phyloP scores from a whole-genome alignment of 2,797 vertebrate species.

The Melanotaenia boesemani region DNA sequence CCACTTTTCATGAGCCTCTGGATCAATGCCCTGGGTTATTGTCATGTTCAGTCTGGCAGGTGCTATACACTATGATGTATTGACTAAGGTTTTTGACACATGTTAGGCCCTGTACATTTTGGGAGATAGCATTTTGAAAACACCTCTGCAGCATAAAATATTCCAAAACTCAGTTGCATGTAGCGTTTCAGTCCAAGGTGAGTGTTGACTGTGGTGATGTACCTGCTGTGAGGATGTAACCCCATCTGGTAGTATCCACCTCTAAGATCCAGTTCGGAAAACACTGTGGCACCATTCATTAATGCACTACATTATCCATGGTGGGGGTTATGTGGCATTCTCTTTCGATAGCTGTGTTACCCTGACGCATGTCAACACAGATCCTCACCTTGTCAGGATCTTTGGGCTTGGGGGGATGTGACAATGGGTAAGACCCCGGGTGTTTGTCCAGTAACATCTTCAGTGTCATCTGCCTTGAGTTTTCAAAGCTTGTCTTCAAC shows the following conservation, averaged over 20 bases:
- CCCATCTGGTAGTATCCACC: conserved; percentile 45
- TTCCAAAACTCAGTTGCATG: conserved; percentile 38
- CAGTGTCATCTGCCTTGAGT: conserved; percentile 15
- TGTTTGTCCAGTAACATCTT: conserved; percentile 25
- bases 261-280: conserved; percentile 43
- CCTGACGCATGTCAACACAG: conserved; percentile 37
- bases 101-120: conserved; percentile 16
- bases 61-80: conserved; percentile 33
- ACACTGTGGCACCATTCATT: conserved; percentile 20
- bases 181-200: conserved; percentile 30
- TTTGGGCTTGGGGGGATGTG: conserved; percentile 26
- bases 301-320: conserved; percentile 19
- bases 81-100: conserved; percentile 45
- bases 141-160: conserved; percentile 11
- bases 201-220: conserved; percentile 46
- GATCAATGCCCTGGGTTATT: conserved; percentile 17
- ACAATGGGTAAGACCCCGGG: conserved; percentile 41
- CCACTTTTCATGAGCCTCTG: conserved; percentile 25
- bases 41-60: conserved; percentile 29
- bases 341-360: conserved; percentile 31
- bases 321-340: conserved; percentile 31
- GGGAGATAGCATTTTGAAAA: conserved; percentile 35
- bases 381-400: conserved; percentile 32
- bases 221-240: conserved; percentile 41
- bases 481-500: too few species aligned